Conservation (phyloP, 2,797 vertebrate genomes). For the Adrianichthys oophorus region DNA sequence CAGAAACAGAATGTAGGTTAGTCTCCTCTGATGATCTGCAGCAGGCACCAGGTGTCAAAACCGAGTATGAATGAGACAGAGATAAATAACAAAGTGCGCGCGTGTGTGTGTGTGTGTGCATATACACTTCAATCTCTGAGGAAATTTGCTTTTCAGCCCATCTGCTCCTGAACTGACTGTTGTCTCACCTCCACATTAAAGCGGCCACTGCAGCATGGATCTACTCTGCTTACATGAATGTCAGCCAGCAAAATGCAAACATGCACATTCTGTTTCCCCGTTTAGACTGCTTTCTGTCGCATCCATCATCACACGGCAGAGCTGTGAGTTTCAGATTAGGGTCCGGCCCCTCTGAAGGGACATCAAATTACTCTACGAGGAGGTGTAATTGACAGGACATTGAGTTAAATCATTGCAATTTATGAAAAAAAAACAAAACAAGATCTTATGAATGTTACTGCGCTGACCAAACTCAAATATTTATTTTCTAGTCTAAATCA, state of each 20-base stretch:
- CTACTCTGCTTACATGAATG: constrained; percentile 16
- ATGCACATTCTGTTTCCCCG: neutral
- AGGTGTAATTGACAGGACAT: neutral
- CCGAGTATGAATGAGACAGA: constrained; percentile 10
- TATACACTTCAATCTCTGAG: constrained; percentile 22
- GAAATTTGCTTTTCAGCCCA: constrained; percentile 44
- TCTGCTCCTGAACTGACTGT: constrained; percentile 42
- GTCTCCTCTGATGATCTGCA: constrained; percentile 43
- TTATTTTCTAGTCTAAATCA: neutral
- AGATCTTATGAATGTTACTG: neutral
- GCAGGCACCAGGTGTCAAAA: constrained; percentile 42
- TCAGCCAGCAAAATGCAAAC: constrained; percentile 13
- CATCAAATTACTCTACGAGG: neutral
- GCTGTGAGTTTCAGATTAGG: neutral
- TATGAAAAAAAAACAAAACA: neutral
- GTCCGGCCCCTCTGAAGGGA: neutral
- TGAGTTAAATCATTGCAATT: neutral
- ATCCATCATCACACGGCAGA: neutral
- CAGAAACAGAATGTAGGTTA: constrained; percentile 31
- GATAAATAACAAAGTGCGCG: constrained; percentile 17
- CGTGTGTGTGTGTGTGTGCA: neutral
- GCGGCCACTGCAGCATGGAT: constrained; percentile 34
- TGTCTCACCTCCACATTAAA: constrained; percentile 38
- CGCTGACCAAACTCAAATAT: neutral
- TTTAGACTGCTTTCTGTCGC: neutral